These are phyloP conservation scores for Epinephelus awoara DNA, from an alignment of 2,797 vertebrate species.

Conservation along the genomic window DNA sequence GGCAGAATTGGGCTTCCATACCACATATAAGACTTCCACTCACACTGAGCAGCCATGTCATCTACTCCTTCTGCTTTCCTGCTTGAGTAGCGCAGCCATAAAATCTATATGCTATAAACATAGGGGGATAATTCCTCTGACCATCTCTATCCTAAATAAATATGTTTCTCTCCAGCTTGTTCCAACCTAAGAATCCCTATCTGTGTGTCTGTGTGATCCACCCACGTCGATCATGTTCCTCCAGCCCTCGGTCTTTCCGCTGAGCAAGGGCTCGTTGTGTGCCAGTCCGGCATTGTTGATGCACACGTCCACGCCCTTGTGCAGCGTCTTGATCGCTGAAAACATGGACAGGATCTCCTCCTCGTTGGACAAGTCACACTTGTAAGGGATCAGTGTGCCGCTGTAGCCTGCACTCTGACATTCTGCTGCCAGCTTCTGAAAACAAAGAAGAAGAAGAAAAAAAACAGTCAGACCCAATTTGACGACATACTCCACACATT, in stretches of 20 bases:
- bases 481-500: background rate
- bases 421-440: slow-evolving; percentile 94
- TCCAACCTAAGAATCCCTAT: background rate
- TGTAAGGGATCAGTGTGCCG: slow-evolving; percentile 94
- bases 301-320: slow-evolving; percentile 95
- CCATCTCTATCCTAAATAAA: background rate
- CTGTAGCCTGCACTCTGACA: slow-evolving; percentile 95
- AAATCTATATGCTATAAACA: background rate
- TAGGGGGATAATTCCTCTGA: background rate
- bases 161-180: background rate
- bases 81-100: slow-evolving; percentile 7
- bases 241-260: slow-evolving; percentile 93
- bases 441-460: slow-evolving; percentile 26
- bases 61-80: slow-evolving; percentile 23
- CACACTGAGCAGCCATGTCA: slow-evolving; percentile 3
- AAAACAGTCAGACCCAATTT: background rate
- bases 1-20: no score
- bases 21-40: no score
- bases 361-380: slow-evolving; percentile 95
- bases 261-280: slow-evolving; percentile 91
- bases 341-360: slow-evolving; percentile 99
- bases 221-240: slow-evolving; percentile 96
- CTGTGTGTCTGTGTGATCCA: slow-evolving; percentile 70
- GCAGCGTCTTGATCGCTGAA: slow-evolving; percentile 93
- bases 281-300: slow-evolving; percentile 97